These are phyloP conservation scores for Tipula unca DNA, from an alignment of 2,888 invertebrate species.

Conservation along the genomic window DNA sequence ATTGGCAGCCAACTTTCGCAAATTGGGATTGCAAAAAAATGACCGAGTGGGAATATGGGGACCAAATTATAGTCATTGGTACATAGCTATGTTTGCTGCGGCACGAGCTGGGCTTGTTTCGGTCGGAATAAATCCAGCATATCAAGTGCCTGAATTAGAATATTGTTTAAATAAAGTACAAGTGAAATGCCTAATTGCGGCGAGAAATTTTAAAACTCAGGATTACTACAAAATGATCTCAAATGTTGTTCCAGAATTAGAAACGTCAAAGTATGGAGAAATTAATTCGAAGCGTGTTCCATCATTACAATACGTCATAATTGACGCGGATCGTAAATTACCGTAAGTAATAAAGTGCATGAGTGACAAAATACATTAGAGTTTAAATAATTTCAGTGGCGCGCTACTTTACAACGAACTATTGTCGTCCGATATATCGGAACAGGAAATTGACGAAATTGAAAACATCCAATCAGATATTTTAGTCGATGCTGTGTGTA, in stretches of 20 bases:
- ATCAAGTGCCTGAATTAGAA: conserved; percentile 57
- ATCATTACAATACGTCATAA: conserved; percentile 49
- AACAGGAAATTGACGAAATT: conserved; percentile 27
- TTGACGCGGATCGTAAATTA: conserved; percentile 44
- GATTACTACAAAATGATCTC: conserved; percentile 58
- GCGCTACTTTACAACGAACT: conserved; percentile 42
- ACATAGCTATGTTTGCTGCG: conserved; percentile 58
- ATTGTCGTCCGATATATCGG: conserved; percentile 30
- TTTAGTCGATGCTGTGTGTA: conserved; percentile 58
- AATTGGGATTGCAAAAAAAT: conserved; percentile 58
- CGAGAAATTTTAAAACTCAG: conserved; percentile 52
- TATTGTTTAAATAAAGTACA: conserved; percentile 64
- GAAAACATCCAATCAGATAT: conserved; percentile 45
- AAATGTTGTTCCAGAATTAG: conserved; percentile 51
- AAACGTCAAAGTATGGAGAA: conserved; percentile 39
- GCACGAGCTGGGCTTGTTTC: conserved; percentile 61
- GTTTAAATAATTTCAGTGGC: conserved; percentile 34
- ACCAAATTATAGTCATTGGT: conserved; percentile 71
- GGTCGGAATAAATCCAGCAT: conserved; percentile 69
- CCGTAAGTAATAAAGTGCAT: conserved; percentile 38
- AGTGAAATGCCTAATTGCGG: conserved; percentile 56
- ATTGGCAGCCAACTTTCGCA: conserved; percentile 62
- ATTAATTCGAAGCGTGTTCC: conserved; percentile 44
- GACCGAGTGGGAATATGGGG: conserved; percentile 74
- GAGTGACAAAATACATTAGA: not conserved